Conservation (phyloP, 2,888 invertebrate species). For the Acleris emargana region DNA sequence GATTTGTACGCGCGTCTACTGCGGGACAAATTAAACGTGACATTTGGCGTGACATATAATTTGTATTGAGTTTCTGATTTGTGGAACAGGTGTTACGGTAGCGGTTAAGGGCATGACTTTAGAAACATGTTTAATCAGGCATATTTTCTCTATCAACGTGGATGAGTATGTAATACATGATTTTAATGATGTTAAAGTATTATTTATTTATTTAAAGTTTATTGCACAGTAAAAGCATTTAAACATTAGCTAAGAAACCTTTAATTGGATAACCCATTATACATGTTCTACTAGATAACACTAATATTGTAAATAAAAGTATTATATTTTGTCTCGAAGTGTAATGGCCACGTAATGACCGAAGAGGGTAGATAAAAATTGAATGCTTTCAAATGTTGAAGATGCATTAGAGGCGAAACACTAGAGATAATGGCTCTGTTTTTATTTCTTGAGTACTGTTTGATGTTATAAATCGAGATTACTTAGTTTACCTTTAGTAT, state of each 20-base stretch:
- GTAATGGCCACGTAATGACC: conserved; percentile 15
- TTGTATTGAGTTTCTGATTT: conserved; percentile 17
- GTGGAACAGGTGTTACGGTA: conserved; percentile 9
- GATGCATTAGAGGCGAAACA: conserved; percentile 13
- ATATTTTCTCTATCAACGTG: no score
- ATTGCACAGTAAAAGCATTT: no score
- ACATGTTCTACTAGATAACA: no score
- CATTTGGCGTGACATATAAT: conserved; percentile 20
- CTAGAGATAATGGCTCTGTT: conserved; percentile 11
- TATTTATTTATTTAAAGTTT: no score
- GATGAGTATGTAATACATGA: no score
- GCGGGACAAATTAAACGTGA: conserved; percentile 19
- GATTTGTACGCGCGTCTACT: conserved; percentile 21
- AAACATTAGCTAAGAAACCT: no score
- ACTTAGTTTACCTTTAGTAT: no score
- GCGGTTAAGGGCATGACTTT: background rate
- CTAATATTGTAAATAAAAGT: no score
- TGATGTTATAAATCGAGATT: no score
- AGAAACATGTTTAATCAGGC: no score
- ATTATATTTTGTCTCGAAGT: background rate
- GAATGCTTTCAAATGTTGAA: conserved; percentile 3
- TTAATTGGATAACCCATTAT: no score
- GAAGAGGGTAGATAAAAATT: conserved; percentile 16
- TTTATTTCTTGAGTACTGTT: background rate
- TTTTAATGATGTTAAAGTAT: no score